Base-by-base conservation (phyloP, 1,140 invertebrate species). In the Eueides isabella region DNA sequence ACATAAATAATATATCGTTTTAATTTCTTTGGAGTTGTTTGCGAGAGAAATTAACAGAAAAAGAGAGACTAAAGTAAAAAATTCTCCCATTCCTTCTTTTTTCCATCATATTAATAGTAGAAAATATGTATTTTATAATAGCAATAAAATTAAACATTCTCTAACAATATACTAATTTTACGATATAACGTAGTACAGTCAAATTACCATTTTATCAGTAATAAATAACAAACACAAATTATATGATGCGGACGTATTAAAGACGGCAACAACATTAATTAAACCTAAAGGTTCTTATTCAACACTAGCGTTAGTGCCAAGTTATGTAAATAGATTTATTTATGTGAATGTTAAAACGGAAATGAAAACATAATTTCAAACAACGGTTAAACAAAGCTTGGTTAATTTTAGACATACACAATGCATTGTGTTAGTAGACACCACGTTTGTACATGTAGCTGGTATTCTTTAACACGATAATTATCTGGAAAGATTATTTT, bases 371-470 rank as follows among this genome's bases (percentile, higher is more conserved):
- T 67, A 74, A 74, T 19, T 71, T 30, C 61, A 69, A 29, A 68
- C 66, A 69, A 74, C 35, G 38, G 72, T 73, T 72, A 67, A 73
- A 61, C 65, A 72, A 72, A 33, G 30, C 72, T 28, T 5, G 35
- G 72, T 74, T 72, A 72, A 76, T 69, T 72, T 72, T 76, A 72
- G 75, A 76, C 75, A 61, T 65, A n/a, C 71, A 72, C 75, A 70
- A 69, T 72, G 75, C 75, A 72, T 76, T 76, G 75, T 76, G 70
- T 69, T 76, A 76, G 71, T 71, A 71, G 41, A 76, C 70, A 29
- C 66, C 75, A 76, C 75, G 64, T 16, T 4, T 4, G 14, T 19
- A 19, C 31, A 31, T 38, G 11, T 7, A 11, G 48, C 48, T 26
- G 31, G 38, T 76, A 72, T 61, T 70, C 75, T 66, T 44, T 65